Conservation (phyloP, 2,113 vertebrate genomes). For the Mustela nigripes region DNA sequence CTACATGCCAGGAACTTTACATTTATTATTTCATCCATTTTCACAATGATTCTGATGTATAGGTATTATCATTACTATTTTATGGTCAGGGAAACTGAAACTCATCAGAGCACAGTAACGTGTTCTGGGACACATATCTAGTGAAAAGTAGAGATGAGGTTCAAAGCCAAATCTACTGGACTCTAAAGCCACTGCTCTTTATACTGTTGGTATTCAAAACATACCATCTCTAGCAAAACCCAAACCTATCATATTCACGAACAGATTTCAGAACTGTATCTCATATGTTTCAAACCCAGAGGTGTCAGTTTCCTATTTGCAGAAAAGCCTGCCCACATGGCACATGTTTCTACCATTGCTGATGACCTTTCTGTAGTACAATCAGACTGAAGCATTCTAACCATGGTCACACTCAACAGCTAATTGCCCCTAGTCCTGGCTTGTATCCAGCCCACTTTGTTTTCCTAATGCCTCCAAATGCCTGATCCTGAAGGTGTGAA, state of each 20-base stretch:
- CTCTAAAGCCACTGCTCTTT: neutral
- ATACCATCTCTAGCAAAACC: neutral
- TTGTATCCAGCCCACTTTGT: neutral
- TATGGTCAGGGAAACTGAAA: neutral
- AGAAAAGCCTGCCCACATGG: neutral
- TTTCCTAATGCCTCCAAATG: neutral
- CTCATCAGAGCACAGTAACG: slow-evolving; percentile 16
- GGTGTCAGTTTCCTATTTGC: neutral
- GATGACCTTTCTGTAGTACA: neutral
- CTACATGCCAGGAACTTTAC: neutral
- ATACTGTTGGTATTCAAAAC: neutral
- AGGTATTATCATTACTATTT: slow-evolving; percentile 33
- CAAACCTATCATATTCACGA: neutral
- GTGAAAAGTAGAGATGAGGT: neutral
- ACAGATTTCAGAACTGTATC: slow-evolving; percentile 26
- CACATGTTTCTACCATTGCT: neutral
- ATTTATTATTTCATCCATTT: slow-evolving; percentile 46
- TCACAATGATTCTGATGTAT: neutral
- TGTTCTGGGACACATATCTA: neutral
- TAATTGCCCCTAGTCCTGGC: neutral
- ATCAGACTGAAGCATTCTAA: neutral
- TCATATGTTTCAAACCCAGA: neutral
- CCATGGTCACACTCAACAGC: neutral
- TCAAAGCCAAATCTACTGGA: slow-evolving; percentile 1
- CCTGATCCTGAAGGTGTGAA: neutral